Percentiles rank a stretch among this genome's conserved stretches.
phyloP scores from a whole-genome alignment of 1,140 invertebrate genomes.

The Chlorops oryzae region DNA sequence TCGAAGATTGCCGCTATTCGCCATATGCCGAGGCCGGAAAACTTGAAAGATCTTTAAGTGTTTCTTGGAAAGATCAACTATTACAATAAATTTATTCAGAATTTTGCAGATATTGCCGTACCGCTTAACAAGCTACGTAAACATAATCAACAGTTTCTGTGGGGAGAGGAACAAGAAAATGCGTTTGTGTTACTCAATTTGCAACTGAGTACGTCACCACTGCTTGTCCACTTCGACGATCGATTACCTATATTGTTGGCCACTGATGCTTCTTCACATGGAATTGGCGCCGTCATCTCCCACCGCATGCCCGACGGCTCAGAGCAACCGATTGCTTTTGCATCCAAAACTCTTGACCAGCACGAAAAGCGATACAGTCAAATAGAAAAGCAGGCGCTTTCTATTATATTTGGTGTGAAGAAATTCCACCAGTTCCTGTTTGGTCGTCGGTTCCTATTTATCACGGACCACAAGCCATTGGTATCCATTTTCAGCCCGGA shows the following conservation, averaged over 20 bases:
- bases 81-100: conserved; percentile 41
- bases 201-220: no score
- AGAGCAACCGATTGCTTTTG: neutral
- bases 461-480: conserved; percentile 49
- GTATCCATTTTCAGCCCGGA: conserved; percentile 28
- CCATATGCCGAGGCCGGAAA: conserved; percentile 31
- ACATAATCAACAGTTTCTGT: neutral
- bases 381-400: no score
- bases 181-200: no score
- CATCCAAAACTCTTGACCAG: neutral
- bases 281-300: no score
- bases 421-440: no score
- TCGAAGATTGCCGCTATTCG: conserved; percentile 41
- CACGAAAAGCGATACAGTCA: no score
- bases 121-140: conserved; percentile 8
- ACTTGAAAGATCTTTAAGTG: conserved; percentile 30
- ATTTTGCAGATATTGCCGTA: neutral
- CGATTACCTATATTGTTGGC: no score
- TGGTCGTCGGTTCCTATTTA: conserved; percentile 29
- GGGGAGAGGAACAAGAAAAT: no score
- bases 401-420: no score
- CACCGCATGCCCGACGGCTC: no score
- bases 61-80: conserved; percentile 46
- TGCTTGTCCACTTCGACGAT: no score
- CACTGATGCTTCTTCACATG: no score